These are phyloP conservation scores for Megastigmus dorsalis DNA, from an alignment of 2,888 invertebrate species.

Conservation along the genomic window DNA sequence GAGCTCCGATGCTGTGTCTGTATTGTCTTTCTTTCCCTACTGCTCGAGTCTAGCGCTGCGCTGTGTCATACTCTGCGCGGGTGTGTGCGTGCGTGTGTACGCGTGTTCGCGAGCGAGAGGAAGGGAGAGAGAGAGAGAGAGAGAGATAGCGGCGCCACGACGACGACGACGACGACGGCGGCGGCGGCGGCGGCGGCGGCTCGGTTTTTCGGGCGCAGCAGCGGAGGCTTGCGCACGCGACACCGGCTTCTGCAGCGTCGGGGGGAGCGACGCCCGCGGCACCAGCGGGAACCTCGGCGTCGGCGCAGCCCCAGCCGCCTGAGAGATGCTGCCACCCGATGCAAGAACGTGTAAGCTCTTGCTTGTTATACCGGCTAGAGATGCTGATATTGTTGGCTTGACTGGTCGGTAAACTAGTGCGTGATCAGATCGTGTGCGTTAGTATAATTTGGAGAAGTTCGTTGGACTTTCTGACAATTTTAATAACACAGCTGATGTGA, in stretches of 20 bases:
- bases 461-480: too few species aligned
- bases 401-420: too few species aligned
- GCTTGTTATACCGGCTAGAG: too few species aligned
- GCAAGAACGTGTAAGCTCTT: too few species aligned
- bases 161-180: constrained; percentile 1
- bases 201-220: neutral
- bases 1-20: too few species aligned
- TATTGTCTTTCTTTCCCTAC: neutral
- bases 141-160: neutral
- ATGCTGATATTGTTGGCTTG: too few species aligned
- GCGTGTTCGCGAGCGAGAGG: neutral
- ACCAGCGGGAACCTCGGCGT: neutral
- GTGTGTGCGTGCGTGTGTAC: neutral
- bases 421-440: too few species aligned
- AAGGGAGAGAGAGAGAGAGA: neutral
- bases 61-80: neutral
- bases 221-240: constrained; percentile 9
- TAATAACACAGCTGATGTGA: too few species aligned
- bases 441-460: too few species aligned
- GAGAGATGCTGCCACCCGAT: constrained; percentile 32
- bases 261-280: neutral
- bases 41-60: neutral
- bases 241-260: neutral
- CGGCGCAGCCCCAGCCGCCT: neutral
- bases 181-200: neutral